Evolutionary conservation across 2,888 invertebrate species (phyloP).

Genomic region (Oligia fasciuncula): DNA sequence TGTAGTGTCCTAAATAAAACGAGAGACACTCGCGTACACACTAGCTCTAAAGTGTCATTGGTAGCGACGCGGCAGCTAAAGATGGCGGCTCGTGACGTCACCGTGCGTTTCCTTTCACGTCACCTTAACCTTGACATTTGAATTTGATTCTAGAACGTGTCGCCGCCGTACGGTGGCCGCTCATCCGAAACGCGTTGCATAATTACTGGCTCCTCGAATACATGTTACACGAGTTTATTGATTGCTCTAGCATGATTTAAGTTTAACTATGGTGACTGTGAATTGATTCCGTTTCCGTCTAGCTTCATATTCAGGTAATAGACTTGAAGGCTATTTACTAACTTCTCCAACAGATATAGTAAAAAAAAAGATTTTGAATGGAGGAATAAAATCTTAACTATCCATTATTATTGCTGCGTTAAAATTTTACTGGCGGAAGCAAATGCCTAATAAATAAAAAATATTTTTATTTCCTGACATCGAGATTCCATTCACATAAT

Average conservation of each 20-base stretch:
- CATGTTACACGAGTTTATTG: conserved; percentile 50
- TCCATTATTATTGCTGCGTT: neutral
- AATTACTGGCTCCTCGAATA: conserved; percentile 65
- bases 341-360: neutral
- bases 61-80: conserved; percentile 73
- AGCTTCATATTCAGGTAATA: neutral
- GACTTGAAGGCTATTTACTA: neutral
- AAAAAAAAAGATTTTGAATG: neutral
- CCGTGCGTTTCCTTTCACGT: conserved; percentile 86
- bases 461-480: neutral
- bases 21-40: conserved; percentile 68
- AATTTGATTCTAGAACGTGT: conserved; percentile 86
- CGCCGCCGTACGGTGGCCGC: conserved; percentile 76
- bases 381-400: too few species aligned
- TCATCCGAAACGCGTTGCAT: conserved; percentile 77
- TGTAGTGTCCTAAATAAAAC: conserved; percentile 76
- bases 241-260: conserved; percentile 25
- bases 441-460: neutral
- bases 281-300: neutral
- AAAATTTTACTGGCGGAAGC: neutral
- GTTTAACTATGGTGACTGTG: conserved; percentile 1
- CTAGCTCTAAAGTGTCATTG: conserved; percentile 69
- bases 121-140: conserved; percentile 88
- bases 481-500: neutral
- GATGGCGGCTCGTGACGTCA: conserved; percentile 87